Base-by-base conservation (phyloP, 1,140 invertebrate species). In the Zaprionus kolodkinae region DNA sequence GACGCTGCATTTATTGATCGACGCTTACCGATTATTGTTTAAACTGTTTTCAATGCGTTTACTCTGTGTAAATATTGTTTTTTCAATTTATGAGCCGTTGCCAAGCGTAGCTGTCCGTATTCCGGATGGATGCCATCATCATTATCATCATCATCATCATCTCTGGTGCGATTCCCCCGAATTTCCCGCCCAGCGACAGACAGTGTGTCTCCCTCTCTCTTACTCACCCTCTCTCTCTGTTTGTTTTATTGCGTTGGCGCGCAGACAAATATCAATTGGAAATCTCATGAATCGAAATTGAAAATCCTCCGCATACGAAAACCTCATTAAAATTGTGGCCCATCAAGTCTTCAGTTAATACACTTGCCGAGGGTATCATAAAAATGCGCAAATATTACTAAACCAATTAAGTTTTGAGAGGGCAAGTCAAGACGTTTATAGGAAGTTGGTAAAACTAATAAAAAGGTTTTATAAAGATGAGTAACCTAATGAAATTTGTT, bases 41-140 rank as follows among this genome's bases (percentile, higher is more conserved):
- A 89, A 89, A 90, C 86, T 89, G 86, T 89, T 89, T 89, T 90
- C 85, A 89, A 89, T 89, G 85, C 85, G 85, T 89, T 89, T 89
- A 90, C 85, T 81, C 69, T 81, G 81, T 76, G 85, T 72, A 89
- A 89, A 89, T 89, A 89, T 89, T 89, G 89, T 89, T 89, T 81
- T 85, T 89, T 79, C 85, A 89, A 89, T 85, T 88, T 88, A 88
- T 88, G 84, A 88, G 80, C 74, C 64, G 60, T 55, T 52, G 11
- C 48, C 54, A 35, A 33, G 52, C 21, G 21, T 21, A 25, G 52
- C 52, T 13, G 25, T 55, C 60, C 43, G 15, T 3, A 25, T 13
- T 13, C 38, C 48, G 71, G 71, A 68, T 78, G 79, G 72, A 65
- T 72, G 76, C 55, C 67, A 82, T 64, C 61, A 21, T 21, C 21